These are phyloP conservation scores for Phymorhynchus buccinoides DNA, from an alignment of 1,140 invertebrate genomes.

Conservation along the genomic window DNA sequence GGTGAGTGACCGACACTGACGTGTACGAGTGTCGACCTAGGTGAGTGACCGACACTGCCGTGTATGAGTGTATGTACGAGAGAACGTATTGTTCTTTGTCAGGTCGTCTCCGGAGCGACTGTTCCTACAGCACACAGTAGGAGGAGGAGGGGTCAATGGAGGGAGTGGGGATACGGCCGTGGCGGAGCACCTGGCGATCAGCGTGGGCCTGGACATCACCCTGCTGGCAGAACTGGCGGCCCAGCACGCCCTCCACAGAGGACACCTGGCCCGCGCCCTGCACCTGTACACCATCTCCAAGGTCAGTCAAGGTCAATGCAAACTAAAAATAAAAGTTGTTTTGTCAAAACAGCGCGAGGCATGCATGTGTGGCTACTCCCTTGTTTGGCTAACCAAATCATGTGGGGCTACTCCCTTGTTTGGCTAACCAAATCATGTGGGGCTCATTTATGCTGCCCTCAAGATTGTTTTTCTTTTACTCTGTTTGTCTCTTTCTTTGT, in stretches of 20 bases:
- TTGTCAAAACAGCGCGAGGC: too few species aligned
- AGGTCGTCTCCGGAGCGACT: conserved; percentile 79
- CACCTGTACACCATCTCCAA: conserved; percentile 83
- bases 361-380: too few species aligned
- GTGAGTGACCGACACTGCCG: conserved; percentile 68
- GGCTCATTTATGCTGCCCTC: too few species aligned
- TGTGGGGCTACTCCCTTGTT: too few species aligned
- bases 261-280: conserved; percentile 80
- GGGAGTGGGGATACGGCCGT: conserved; percentile 72
- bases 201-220: conserved; percentile 78
- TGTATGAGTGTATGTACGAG: conserved; percentile 14
- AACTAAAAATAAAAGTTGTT: too few species aligned
- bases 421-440: too few species aligned
- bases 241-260: conserved; percentile 80
- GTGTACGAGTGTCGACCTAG: conserved; percentile 81
- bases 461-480: too few species aligned
- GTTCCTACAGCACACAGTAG: conserved; percentile 80
- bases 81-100: background rate
- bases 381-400: too few species aligned
- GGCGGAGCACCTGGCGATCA: conserved; percentile 69
- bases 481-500: conserved; percentile 24
- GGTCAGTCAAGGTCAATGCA: conserved; percentile 73
- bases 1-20: conserved; percentile 81
- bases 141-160: too few species aligned
- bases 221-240: conserved; percentile 83